Conservation (phyloP, 2,797 vertebrate genomes). For the Sorex maritimensis region DNA sequence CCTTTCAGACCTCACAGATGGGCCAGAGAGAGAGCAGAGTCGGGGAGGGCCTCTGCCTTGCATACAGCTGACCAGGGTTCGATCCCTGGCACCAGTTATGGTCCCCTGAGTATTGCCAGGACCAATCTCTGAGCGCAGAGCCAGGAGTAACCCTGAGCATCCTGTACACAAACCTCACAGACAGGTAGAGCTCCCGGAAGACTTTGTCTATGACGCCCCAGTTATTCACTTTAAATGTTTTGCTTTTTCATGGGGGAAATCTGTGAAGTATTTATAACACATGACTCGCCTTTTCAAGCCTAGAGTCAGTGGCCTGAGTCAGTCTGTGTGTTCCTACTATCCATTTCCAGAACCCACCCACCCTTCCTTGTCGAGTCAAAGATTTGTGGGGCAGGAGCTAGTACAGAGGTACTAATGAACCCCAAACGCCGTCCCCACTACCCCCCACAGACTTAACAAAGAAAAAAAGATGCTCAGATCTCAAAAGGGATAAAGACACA, state of each 20-base stretch:
- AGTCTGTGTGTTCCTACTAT: neutral
- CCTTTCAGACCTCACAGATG: conserved; percentile 1
- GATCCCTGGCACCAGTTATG: too few relatives aligned
- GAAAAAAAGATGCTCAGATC: neutral
- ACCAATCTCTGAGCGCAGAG: too few relatives aligned
- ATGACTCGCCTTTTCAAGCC: neutral
- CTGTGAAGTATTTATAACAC: neutral
- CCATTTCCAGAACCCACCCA: neutral
- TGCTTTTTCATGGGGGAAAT: neutral
- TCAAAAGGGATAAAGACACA: neutral
- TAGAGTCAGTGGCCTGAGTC: neutral
- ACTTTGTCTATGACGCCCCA: neutral
- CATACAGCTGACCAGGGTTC: too few relatives aligned
- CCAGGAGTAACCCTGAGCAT: too few relatives aligned
- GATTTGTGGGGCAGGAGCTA: too few relatives aligned
- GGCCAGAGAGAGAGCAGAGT: too few relatives aligned
- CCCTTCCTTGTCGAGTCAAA: neutral
- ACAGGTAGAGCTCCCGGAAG: neutral
- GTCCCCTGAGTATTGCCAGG: too few relatives aligned
- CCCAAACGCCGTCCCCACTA: too few relatives aligned
- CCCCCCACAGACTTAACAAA: too few relatives aligned
- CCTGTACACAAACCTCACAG: too few relatives aligned
- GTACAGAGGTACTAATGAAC: too few relatives aligned
- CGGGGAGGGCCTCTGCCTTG: too few relatives aligned
- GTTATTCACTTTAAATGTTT: neutral